phyloP scores from a whole-genome alignment of 2,888 invertebrate genomes.

The Ormyrus labotus region DNA sequence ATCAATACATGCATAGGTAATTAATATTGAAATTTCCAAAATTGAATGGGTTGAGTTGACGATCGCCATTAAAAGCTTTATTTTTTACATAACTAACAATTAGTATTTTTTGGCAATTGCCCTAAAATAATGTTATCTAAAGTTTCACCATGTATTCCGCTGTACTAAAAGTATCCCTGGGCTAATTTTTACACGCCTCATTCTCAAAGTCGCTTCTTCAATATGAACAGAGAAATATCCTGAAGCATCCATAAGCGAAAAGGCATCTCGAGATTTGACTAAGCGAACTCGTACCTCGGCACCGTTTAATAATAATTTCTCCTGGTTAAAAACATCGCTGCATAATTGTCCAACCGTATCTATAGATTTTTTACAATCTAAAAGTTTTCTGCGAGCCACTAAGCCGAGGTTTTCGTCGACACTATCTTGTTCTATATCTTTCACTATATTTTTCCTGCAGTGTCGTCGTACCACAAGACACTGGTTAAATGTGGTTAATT shows the following conservation, averaged over 20 bases:
- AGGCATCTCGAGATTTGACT: background rate
- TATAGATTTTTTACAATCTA: background rate
- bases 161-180: background rate
- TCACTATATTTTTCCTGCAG: too few species aligned
- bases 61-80: too few species aligned
- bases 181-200: background rate
- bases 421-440: too few species aligned
- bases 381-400: background rate
- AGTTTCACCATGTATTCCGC: background rate
- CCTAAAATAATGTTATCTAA: background rate
- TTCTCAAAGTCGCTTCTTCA: too few species aligned
- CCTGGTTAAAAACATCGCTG: too few species aligned
- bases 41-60: too few species aligned
- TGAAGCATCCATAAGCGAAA: background rate
- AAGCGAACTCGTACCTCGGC: background rate
- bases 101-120: too few species aligned
- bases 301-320: background rate
- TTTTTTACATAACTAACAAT: too few species aligned
- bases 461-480: too few species aligned
- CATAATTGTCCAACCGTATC: background rate
- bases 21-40: too few species aligned
- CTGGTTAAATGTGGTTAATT: constrained; percentile 60
- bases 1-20: too few species aligned
- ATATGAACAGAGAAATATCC: background rate
- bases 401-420: background rate